Base-by-base conservation (phyloP, 2,113 vertebrate genomes). In the Oryzias melastigma region DNA sequence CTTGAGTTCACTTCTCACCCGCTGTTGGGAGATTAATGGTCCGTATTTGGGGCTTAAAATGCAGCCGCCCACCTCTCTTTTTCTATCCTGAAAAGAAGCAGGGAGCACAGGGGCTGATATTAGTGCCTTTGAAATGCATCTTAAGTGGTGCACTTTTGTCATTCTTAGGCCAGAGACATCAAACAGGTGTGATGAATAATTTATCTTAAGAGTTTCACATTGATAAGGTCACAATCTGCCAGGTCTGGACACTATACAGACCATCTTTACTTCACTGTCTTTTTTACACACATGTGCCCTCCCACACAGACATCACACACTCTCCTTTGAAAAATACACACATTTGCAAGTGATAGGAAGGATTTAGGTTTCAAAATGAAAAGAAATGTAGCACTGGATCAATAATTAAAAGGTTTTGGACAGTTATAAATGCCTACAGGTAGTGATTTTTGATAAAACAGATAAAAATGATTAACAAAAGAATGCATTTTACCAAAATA, bases 221-320 rank as follows among this genome's bases (percentile, higher is more conserved):
- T 90, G 85, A 90, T 88, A 88, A 87, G 88, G 88, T 90, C 88
- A 88, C 88, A 90, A 88, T 90, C 86, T 88, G 88, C 80, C 85
- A 78, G 78, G 80, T 80, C 81, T 86, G 85, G 83, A 81, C 83
- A 69, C 83, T 75, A 82, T 73, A 63, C 73, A 66, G 72, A 68
- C 77, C 66, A 77, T 71, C 83, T 73, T 67, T 82, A 75, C 75
- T 68, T 71, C 73, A 59, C 68, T 73, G 86, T 73, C 74, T 75
- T 73, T 22, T 57, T 65, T 73, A 70, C 78, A 76, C 76, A 73
- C 78, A 73, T 56, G 59, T 68, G 48, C 62, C 41, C 61, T 40
- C 61, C 54, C 79, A 68, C 62, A 62, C 71, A 65, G 27, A 62
- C 65, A 70, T n/a, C 53, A 71, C 45, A 75, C 73, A 74, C 68